These are phyloP conservation scores for Adelges cooleyi DNA, from an alignment of 1,140 invertebrate species.

Conservation along the genomic window DNA sequence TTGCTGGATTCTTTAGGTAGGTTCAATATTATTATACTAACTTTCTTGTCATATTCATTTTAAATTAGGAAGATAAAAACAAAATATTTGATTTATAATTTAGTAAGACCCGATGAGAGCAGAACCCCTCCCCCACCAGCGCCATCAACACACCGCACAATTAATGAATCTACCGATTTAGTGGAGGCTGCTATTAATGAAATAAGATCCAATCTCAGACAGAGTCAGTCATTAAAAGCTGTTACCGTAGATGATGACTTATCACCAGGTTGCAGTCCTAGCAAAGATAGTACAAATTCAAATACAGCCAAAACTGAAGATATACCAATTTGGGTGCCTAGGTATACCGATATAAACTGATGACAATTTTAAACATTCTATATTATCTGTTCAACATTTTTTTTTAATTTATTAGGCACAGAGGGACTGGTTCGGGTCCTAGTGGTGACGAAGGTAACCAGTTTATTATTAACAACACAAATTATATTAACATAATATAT, in stretches of 20 bases:
- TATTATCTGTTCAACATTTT: background rate
- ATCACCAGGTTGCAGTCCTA: constrained; percentile 14
- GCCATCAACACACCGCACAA: constrained; percentile 38
- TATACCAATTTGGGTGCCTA: constrained; percentile 53
- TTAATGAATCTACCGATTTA: constrained; percentile 46
- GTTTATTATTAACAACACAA: background rate
- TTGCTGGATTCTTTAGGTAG: constrained; percentile 6
- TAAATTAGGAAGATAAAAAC: too few relatives aligned
- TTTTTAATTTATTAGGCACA: constrained; percentile 36
- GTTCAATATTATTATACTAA: background rate
- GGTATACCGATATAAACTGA: constrained; percentile 33
- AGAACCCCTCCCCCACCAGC: constrained; percentile 28
- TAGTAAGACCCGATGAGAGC: constrained; percentile 28
- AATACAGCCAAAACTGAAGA: constrained; percentile 25
- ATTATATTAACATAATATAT: background rate
- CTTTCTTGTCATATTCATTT: too few relatives aligned
- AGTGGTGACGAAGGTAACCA: constrained; percentile 39
- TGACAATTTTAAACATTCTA: background rate
- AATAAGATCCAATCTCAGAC: constrained; percentile 62
- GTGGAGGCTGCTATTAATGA: constrained; percentile 70
- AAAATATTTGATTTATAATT: too few relatives aligned
- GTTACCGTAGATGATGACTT: constrained; percentile 16
- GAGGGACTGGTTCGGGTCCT: constrained; percentile 38
- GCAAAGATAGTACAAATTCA: constrained; percentile 23
- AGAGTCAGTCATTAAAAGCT: constrained; percentile 50